These are phyloP conservation scores for Nyctereutes procyonoides DNA, from an alignment of 2,113 vertebrate species.

Conservation along the genomic window DNA sequence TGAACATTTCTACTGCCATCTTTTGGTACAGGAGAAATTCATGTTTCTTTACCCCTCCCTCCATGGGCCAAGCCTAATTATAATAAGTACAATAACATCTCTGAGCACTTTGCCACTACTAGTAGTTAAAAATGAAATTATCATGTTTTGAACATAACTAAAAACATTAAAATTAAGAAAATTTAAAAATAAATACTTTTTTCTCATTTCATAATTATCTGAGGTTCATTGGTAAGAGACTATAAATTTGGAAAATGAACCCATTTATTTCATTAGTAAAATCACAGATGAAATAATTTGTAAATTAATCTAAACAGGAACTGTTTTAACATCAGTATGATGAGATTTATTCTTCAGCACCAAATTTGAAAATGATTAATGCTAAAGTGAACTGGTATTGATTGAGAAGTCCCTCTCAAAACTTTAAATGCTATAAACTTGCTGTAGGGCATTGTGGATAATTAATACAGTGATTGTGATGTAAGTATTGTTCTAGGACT, in stretches of 20 bases:
- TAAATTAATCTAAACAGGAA: constrained; percentile 46
- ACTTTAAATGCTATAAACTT: not conserved
- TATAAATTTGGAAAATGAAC: constrained; percentile 28
- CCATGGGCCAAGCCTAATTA: not conserved
- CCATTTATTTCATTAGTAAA: constrained; percentile 32
- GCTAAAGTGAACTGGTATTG: constrained; percentile 13
- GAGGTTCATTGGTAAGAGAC: not conserved
- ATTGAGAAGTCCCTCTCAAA: not conserved
- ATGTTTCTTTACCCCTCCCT: not conserved
- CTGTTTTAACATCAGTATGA: constrained; percentile 35
- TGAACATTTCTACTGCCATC: not conserved
- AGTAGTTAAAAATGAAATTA: constrained; percentile 25
- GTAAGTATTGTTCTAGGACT: not conserved
- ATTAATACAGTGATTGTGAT: not conserved
- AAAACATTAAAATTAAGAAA: not conserved
- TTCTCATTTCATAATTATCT: constrained; percentile 32
- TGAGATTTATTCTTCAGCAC: constrained; percentile 36
- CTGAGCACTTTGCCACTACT: constrained; percentile 10
- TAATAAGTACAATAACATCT: not conserved
- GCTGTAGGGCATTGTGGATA: not conserved
- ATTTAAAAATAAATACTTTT: not conserved
- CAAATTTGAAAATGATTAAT: constrained; percentile 64
- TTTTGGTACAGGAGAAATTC: constrained; percentile 32
- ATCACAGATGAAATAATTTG: constrained; percentile 24
- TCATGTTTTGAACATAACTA: not conserved